Evolutionary conservation across 2,888 invertebrate species (phyloP).

Genomic region (Allygus modestus): DNA sequence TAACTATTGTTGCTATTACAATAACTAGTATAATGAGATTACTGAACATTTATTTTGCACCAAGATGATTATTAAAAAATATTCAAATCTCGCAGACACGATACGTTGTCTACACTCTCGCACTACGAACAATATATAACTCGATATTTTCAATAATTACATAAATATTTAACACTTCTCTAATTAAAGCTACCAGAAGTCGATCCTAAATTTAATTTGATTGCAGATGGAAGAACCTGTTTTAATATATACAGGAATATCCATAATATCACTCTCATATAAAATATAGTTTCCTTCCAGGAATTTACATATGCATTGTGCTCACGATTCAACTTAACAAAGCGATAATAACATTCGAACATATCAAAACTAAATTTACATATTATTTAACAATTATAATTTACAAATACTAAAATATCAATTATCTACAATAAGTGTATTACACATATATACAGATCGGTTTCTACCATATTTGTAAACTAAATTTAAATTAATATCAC

Average conservation of each 20-base stretch:
- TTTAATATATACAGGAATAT: constrained; percentile 44
- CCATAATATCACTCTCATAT: constrained; percentile 20
- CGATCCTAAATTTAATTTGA: constrained; percentile 44
- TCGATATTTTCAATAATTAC: constrained; percentile 38
- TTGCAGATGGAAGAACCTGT: constrained; percentile 53
- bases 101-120: constrained; percentile 19
- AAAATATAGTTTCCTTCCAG: constrained; percentile 31
- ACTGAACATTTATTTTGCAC: background rate
- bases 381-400: constrained; percentile 37
- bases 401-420: constrained; percentile 45
- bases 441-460: constrained; percentile 45
- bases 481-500: constrained; percentile 63
- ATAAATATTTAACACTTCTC: constrained; percentile 41
- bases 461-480: constrained; percentile 32
- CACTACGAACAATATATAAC: background rate
- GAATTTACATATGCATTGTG: constrained; percentile 42
- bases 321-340: constrained; percentile 31
- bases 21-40: no score
- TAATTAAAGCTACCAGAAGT: constrained; percentile 51
- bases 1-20: no score
- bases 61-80: constrained; percentile 25
- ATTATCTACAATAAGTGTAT: constrained; percentile 52
- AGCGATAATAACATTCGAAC: constrained; percentile 34
- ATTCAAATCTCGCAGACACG: constrained; percentile 5
- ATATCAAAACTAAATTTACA: constrained; percentile 55